A percentile compares a stretch with the other conserved stretches of the same genome.
Conservation (phyloP, 2,113 vertebrate genomes). For the Illadopsis cleaveri region DNA sequence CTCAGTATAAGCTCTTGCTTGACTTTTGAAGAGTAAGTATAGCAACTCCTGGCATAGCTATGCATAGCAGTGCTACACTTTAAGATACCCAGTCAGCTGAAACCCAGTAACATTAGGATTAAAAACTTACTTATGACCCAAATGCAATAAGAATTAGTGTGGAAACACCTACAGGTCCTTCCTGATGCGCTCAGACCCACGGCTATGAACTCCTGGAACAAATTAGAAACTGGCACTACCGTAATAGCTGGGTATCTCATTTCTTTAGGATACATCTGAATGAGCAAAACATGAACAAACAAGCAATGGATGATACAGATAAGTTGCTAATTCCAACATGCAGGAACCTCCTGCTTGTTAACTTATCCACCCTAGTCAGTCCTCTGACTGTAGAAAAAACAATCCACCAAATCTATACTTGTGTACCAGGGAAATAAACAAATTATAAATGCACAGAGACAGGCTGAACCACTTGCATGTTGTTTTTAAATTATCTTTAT, state of each 20-base stretch:
- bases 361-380: neutral
- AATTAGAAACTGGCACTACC: neutral
- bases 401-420: neutral
- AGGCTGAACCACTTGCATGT: neutral
- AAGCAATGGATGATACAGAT: constrained; percentile 22
- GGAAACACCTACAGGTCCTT: neutral
- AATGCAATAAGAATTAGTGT: neutral
- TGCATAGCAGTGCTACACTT: neutral
- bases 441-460: constrained; percentile 9
- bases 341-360: neutral
- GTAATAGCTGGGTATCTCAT: neutral
- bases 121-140: neutral
- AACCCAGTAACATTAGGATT: neutral
- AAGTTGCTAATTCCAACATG: constrained; percentile 19
- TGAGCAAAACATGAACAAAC: constrained; percentile 36
- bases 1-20: neutral
- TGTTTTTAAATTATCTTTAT: constrained; percentile 8
- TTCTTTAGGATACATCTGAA: constrained; percentile 39
- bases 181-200: neutral
- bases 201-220: neutral
- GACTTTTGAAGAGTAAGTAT: neutral
- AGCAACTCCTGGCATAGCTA: neutral
- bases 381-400: neutral
- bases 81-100: neutral
- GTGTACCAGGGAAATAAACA: neutral